phyloP scores from a whole-genome alignment of 1,140 invertebrate species.

The Holotrichia oblita region DNA sequence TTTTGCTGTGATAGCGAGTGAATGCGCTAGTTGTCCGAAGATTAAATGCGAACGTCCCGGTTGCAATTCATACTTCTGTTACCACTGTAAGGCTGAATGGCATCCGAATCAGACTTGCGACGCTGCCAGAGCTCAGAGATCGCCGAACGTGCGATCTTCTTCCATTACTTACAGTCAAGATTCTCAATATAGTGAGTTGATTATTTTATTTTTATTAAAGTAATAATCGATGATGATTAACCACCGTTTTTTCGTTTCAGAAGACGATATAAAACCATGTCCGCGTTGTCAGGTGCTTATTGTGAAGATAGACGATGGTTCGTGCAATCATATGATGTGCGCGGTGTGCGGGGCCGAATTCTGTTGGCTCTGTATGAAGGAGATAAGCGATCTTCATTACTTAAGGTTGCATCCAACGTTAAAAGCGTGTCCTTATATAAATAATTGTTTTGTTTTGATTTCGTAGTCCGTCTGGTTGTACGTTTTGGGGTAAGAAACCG shows the following conservation, averaged over 20 bases:
- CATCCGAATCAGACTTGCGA: slow-evolving; percentile 98
- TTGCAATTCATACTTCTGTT: slow-evolving; percentile 95
- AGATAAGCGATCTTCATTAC: slow-evolving; percentile 97
- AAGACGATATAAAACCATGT: slow-evolving; percentile 84
- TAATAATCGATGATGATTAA: too few relatives aligned
- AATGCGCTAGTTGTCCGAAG: slow-evolving; percentile 96
- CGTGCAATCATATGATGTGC: slow-evolving; percentile 97
- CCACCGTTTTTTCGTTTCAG: slow-evolving; percentile 58
- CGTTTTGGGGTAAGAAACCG: slow-evolving; percentile 99
- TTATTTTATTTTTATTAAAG: too few relatives aligned
- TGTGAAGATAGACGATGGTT: slow-evolving; percentile 98
- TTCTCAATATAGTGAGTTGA: slow-evolving; percentile 71
- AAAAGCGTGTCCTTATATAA: too few relatives aligned
- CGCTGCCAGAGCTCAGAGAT: slow-evolving; percentile 84
- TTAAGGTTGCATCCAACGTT: slow-evolving; percentile 76
- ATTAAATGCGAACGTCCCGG: slow-evolving; percentile 90
- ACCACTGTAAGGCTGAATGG: slow-evolving; percentile 97
- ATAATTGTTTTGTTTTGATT: too few relatives aligned
- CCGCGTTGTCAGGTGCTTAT: slow-evolving; percentile 91
- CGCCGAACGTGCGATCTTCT: slow-evolving; percentile 74
- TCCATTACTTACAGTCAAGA: slow-evolving; percentile 76
- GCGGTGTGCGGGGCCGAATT: slow-evolving; percentile 96
- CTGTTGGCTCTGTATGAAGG: slow-evolving; percentile 99
- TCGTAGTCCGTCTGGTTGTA: slow-evolving; percentile 93
- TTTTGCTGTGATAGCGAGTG: slow-evolving; percentile 93